phyloP scores from a whole-genome alignment of 2,113 vertebrate genomes.

The Phyllostomus hastatus region DNA sequence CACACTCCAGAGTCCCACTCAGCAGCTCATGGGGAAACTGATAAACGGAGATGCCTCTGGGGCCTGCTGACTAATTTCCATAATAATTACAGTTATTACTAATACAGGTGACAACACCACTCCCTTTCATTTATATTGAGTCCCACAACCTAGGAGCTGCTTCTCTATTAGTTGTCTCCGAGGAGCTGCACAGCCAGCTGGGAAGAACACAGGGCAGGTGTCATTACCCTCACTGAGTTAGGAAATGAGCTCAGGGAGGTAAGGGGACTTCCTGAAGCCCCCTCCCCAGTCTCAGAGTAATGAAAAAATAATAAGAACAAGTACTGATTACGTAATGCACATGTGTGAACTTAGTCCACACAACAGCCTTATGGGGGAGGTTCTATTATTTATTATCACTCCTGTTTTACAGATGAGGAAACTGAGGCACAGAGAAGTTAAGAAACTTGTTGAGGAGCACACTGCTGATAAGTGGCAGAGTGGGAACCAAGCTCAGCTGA shows the following conservation, averaged over 20 bases:
- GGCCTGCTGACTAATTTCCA: slow-evolving; percentile 66
- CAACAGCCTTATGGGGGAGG: not conserved
- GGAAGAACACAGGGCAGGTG: not conserved
- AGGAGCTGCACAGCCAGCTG: not conserved
- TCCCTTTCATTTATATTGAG: not conserved
- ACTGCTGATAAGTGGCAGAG: not conserved
- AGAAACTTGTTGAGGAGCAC: not conserved
- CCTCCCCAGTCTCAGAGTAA: not conserved
- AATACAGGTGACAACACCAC: slow-evolving; percentile 45
- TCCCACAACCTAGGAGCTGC: not conserved
- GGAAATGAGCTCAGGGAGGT: slow-evolving; percentile 41
- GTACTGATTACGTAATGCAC: rapidly evolving
- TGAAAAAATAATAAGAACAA: not conserved
- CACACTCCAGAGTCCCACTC: not conserved
- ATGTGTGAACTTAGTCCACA: not conserved
- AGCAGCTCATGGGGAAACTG: not conserved
- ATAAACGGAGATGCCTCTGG: slow-evolving; percentile 3
- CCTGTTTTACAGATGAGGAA: not conserved
- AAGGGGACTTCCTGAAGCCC: slow-evolving; percentile 42
- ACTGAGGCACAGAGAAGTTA: not conserved
- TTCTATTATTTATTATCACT: not conserved
- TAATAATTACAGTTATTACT: slow-evolving; percentile 71
- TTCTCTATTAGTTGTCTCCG: not conserved
- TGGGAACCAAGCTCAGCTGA: not conserved
- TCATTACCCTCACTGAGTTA: slow-evolving; percentile 39